phyloP scores from a whole-genome alignment of 2,797 vertebrate species.

The Knipowitschia caucasica region DNA sequence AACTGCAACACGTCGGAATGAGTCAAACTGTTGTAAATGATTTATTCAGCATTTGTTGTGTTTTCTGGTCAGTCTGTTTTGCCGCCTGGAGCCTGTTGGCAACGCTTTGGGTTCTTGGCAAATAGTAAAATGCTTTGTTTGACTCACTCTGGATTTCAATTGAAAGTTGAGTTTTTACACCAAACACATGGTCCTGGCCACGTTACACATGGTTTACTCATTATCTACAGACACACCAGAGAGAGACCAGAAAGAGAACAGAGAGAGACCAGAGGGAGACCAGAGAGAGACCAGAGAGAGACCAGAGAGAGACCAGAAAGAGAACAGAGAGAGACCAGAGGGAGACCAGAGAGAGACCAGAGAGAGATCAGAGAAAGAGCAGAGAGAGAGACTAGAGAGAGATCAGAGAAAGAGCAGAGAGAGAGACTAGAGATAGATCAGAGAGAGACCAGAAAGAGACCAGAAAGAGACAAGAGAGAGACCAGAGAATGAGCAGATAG shows the following conservation, averaged over 20 bases:
- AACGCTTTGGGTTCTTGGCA: conserved; percentile 26
- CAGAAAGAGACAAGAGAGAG: too few species aligned
- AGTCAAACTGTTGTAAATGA: conserved; percentile 6
- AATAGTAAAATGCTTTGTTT: conserved; percentile 22
- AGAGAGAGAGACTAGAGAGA: too few species aligned
- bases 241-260: conserved; percentile 10
- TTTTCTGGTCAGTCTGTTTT: conserved; percentile 8
- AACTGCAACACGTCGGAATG: neutral
- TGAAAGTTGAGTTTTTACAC: conserved; percentile 23
- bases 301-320: too few species aligned
- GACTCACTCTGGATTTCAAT: conserved; percentile 19
- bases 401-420: too few species aligned
- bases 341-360: too few species aligned
- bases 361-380: too few species aligned
- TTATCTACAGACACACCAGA: conserved; percentile 24
- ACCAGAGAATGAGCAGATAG: too few species aligned
- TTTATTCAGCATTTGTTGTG: conserved; percentile 2
- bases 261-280: too few species aligned
- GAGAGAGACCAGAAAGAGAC: too few species aligned
- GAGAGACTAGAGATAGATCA: too few species aligned
- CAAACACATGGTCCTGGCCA: conserved; percentile 28
- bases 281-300: too few species aligned
- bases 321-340: too few species aligned
- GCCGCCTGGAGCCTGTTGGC: conserved; percentile 25
- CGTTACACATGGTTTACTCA: conserved; percentile 38